Percentiles rank a stretch among this genome's conserved stretches.
Evolutionary conservation across 1,140 invertebrate species (phyloP).

Genomic region (Drosophila sp.): DNA sequence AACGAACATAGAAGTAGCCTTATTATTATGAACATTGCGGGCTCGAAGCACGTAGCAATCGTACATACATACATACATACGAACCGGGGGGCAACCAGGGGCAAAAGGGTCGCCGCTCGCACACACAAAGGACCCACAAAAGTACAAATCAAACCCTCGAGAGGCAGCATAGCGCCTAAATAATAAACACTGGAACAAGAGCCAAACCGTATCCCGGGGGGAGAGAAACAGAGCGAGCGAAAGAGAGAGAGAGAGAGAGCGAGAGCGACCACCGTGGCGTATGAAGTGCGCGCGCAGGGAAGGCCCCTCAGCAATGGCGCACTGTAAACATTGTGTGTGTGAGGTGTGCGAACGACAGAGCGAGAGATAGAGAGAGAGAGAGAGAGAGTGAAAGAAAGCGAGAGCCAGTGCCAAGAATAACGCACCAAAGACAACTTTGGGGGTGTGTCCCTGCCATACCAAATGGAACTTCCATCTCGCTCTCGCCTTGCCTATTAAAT

Average conservation of each 20-base stretch:
- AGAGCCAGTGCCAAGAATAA: constrained; percentile 15
- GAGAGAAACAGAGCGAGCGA: constrained; percentile 4
- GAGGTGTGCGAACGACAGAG: constrained; percentile 27
- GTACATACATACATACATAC: constrained; percentile 7
- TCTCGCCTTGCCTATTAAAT: constrained; percentile 19
- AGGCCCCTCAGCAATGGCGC: constrained; percentile 67
- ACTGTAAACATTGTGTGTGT: constrained; percentile 51
- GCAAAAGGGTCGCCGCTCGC: constrained; percentile 2
- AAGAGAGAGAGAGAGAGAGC: constrained; percentile 21
- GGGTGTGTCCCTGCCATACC: constrained; percentile 60
- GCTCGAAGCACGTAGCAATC: constrained; percentile 70
- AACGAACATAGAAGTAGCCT: constrained; percentile 67
- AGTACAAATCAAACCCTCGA: constrained; percentile 81
- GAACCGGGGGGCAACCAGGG: constrained; percentile 7
- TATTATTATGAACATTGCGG: constrained; percentile 78
- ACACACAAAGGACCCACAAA: constrained; percentile 64
- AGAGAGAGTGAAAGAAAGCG: constrained; percentile 27
- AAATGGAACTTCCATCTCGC: constrained; percentile 36
- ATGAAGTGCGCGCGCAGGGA: constrained; percentile 17
- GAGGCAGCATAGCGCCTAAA: constrained; percentile 57
- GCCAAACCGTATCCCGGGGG: not conserved
- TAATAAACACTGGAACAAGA: constrained; percentile 53
- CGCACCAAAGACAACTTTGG: constrained; percentile 44
- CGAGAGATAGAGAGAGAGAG: constrained; percentile 14
- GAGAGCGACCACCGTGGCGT: constrained; percentile 6